These are phyloP conservation scores for Rhaphigaster nebulosa DNA, from an alignment of 2,888 invertebrate species.

Conservation along the genomic window DNA sequence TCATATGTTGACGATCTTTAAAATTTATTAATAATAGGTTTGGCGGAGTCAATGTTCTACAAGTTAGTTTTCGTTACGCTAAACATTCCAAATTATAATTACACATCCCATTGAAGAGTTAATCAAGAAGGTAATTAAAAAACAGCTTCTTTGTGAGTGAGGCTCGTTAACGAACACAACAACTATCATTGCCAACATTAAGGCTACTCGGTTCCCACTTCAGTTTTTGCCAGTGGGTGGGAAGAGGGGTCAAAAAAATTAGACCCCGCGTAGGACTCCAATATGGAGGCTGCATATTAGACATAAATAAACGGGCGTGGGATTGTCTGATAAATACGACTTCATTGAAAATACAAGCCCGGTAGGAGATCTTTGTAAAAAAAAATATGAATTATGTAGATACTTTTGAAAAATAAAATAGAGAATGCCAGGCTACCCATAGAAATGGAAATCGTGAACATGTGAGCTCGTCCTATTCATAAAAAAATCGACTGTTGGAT, in stretches of 20 bases:
- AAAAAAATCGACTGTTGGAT: not conserved
- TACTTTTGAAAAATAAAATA: not conserved
- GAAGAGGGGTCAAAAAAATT: constrained; percentile 28
- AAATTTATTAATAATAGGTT: not conserved
- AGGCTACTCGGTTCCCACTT: not conserved
- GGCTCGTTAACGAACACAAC: not conserved
- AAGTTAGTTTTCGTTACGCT: not conserved
- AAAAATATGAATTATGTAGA: not conserved
- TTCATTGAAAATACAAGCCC: not conserved
- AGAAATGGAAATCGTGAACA: not conserved
- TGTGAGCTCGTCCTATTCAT: not conserved
- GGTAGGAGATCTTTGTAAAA: not conserved
- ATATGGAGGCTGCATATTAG: constrained; percentile 1
- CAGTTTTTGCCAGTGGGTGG: constrained; percentile 28
- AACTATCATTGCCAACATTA: constrained; percentile 23
- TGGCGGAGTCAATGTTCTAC: not conserved
- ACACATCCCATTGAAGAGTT: not conserved
- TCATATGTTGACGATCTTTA: not conserved
- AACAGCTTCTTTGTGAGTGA: not conserved
- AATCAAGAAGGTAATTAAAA: not conserved
- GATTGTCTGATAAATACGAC: not conserved
- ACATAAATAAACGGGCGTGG: not conserved
- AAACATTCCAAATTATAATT: not conserved
- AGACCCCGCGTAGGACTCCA: constrained; percentile 1
- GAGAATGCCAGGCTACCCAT: not conserved